Conservation (phyloP, 1,140 invertebrate genomes). For the Anadara kagoshimensis region DNA sequence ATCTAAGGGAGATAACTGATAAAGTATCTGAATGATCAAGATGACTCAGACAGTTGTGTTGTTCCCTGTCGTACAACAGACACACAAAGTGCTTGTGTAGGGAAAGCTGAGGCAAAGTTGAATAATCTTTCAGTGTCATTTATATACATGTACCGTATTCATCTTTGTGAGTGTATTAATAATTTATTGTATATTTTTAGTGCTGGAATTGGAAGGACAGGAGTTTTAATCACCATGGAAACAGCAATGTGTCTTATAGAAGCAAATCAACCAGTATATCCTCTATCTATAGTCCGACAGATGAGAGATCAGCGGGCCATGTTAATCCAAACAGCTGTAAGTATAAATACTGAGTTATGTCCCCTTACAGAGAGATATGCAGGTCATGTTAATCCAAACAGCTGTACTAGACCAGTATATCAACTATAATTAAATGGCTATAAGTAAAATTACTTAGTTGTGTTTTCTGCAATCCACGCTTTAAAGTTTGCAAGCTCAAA, state of each 20-base stretch:
- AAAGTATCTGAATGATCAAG: no score
- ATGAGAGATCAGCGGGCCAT: slow-evolving; percentile 98
- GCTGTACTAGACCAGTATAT: no score
- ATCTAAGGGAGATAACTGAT: no score
- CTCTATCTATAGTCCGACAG: slow-evolving; percentile 91
- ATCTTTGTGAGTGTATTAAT: background rate
- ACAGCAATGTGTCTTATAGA: slow-evolving; percentile 96
- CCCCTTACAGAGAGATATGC: slow-evolving; percentile 86
- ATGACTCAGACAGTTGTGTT: no score
- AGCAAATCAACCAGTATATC: slow-evolving; percentile 95
- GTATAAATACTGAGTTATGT: slow-evolving; percentile 69
- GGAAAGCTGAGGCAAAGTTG: background rate
- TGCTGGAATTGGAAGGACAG: slow-evolving; percentile 97
- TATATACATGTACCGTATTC: no score
- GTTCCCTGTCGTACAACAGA: no score
- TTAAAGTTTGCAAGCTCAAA: no score
- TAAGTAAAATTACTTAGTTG: slow-evolving; percentile 78
- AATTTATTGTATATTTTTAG: slow-evolving; percentile 73
- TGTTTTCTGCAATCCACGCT: slow-evolving; percentile 82
- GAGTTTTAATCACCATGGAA: slow-evolving; percentile 97
- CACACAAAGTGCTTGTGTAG: no score
- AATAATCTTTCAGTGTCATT: background rate
- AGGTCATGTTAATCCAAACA: slow-evolving; percentile 99
- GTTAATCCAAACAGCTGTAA: slow-evolving; percentile 99
- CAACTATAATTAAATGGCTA: no score